Conservation (phyloP, 2,888 invertebrate genomes). For the Merodon equestris region DNA sequence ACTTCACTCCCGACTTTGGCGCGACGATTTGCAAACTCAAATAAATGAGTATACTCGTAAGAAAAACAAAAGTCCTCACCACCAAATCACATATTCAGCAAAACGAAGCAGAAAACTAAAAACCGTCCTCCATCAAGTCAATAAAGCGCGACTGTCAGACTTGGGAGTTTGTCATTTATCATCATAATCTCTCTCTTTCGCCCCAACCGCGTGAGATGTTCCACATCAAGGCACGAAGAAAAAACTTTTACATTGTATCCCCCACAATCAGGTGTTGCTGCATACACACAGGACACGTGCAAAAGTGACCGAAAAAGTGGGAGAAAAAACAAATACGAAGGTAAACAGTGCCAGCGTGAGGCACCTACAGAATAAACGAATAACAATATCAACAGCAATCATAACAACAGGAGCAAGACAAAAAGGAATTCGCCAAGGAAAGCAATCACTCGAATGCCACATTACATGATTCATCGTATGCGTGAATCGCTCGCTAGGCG, state of each 20-base stretch:
- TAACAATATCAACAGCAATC: background rate
- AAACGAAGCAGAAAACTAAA: too few species aligned
- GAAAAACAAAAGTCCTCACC: too few species aligned
- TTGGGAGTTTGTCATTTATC: slow-evolving; percentile 46
- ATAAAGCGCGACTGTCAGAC: slow-evolving; percentile 2
- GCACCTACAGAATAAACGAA: slow-evolving; percentile 5
- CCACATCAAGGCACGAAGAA: too few species aligned
- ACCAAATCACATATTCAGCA: too few species aligned
- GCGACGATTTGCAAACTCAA: too few species aligned
- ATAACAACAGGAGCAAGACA: background rate
- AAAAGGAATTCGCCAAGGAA: slow-evolving; percentile 10
- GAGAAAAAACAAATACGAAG: too few species aligned
- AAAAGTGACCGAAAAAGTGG: slow-evolving; percentile 12
- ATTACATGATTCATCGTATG: slow-evolving; percentile 37
- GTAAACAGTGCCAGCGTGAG: slow-evolving; percentile 3
- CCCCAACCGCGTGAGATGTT: slow-evolving; percentile 4
- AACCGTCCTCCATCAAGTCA: too few species aligned
- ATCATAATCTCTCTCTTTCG: slow-evolving; percentile 29
- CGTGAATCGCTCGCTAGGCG: slow-evolving; percentile 4
- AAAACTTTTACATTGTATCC: too few species aligned
- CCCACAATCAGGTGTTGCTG: slow-evolving; percentile 55
- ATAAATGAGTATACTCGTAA: too few species aligned
- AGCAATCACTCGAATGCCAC: slow-evolving; percentile 24
- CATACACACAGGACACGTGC: slow-evolving; percentile 44
- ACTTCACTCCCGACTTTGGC: too few species aligned